Percentiles rank a stretch among this genome's conserved stretches.
These are phyloP conservation scores for Ochotona princeps DNA, from an alignment of 2,113 vertebrate genomes.

Conservation along the genomic window DNA sequence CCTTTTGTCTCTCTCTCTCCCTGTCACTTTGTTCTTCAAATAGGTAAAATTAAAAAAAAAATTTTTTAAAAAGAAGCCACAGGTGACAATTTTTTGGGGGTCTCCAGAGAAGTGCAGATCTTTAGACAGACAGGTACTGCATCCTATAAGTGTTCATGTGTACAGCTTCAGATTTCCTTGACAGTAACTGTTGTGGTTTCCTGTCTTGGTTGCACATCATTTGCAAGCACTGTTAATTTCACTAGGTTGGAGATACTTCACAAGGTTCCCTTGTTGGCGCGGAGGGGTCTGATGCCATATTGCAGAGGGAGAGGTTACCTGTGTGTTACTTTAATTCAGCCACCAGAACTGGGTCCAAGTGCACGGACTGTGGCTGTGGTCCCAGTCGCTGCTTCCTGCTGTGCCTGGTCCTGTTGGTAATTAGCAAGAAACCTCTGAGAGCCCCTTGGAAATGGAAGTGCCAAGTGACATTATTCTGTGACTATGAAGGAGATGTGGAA, in stretches of 20 bases:
- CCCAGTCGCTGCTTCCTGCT: neutral
- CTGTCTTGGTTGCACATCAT: neutral
- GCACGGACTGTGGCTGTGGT: fast-evolving
- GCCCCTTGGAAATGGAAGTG: neutral
- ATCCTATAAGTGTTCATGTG: neutral
- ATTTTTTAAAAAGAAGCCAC: neutral
- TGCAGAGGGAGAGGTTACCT: neutral
- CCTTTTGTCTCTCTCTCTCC: too few relatives aligned
- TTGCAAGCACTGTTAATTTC: neutral
- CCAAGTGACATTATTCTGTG: neutral
- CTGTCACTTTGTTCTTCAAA: too few relatives aligned
- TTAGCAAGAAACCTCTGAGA: neutral
- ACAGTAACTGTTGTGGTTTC: neutral
- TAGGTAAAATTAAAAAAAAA: too few relatives aligned
- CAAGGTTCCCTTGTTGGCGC: neutral
- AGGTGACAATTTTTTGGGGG: neutral
- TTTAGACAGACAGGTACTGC: neutral
- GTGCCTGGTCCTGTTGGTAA: neutral
- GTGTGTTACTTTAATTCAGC: neutral
- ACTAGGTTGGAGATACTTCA: neutral
- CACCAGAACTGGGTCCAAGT: neutral
- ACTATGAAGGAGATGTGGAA: neutral
- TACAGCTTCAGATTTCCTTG: neutral
- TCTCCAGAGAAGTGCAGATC: neutral
- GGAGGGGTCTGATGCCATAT: fast-evolving